Percentiles rank a stretch among this genome's conserved stretches.
Evolutionary conservation across 2,113 vertebrate species (phyloP).

Genomic region (Thamnophis sirtalis): DNA sequence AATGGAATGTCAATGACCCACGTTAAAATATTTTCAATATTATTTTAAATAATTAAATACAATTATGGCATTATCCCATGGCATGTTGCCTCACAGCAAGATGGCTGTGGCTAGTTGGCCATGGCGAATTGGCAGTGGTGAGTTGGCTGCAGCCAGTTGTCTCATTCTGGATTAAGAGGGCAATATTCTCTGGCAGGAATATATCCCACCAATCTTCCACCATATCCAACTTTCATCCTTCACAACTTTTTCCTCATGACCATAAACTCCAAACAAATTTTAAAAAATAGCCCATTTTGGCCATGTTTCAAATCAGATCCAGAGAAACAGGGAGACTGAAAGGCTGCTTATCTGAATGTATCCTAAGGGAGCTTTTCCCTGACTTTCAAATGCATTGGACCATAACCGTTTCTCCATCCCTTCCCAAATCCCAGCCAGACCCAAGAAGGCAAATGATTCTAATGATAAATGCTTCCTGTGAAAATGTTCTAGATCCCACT

Average conservation of each 20-base stretch:
- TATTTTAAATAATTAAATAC: too few relatives aligned
- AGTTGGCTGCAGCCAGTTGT: too few relatives aligned
- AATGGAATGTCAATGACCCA: not conserved
- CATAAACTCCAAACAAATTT: not conserved
- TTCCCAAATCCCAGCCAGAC: not conserved
- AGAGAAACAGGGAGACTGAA: not conserved
- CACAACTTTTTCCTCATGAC: not conserved
- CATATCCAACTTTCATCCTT: not conserved
- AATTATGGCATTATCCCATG: too few relatives aligned
- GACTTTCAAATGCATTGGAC: not conserved
- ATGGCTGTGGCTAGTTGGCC: too few relatives aligned
- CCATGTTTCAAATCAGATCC: not conserved
- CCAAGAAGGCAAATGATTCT: not conserved
- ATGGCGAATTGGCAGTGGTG: too few relatives aligned
- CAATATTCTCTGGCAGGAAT: not conserved
- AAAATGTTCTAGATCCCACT: not conserved
- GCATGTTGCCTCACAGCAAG: too few relatives aligned
- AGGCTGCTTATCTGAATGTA: not conserved
- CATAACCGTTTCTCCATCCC: not conserved
- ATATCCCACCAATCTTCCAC: not conserved
- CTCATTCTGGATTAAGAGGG: not conserved
- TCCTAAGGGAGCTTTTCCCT: not conserved
- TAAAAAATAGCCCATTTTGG: not conserved
- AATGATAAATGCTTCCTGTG: not conserved
- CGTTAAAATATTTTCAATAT: too few relatives aligned